A percentile compares a stretch with the other conserved stretches of the same genome.
These are phyloP conservation scores for Vollenhovia emeryi DNA, from an alignment of 1,140 invertebrate genomes.

Conservation along the genomic window DNA sequence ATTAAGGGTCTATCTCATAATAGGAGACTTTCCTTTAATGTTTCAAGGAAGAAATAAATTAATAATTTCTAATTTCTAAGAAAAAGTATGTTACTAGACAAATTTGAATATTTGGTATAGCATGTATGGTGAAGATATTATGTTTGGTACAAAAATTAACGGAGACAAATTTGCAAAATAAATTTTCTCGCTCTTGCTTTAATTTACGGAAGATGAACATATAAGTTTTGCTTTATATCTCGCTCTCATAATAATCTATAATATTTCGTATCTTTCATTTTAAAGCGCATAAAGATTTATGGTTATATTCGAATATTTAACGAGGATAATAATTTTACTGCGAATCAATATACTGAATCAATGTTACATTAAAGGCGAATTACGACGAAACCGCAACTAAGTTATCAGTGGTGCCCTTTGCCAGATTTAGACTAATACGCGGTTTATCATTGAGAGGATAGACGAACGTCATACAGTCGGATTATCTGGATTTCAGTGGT, in stretches of 20 bases:
- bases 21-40: no score
- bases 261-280: constrained; percentile 7
- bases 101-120: neutral
- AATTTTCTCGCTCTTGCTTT: neutral
- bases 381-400: constrained; percentile 22
- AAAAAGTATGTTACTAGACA: neutral
- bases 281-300: neutral
- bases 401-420: constrained; percentile 35
- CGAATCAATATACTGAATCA: constrained; percentile 8
- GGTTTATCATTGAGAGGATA: constrained; percentile 45
- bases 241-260: neutral
- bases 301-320: neutral
- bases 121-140: neutral
- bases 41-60: neutral
- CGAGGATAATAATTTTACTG: constrained; percentile 2
- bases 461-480: constrained; percentile 56
- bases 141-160: neutral
- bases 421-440: constrained; percentile 32
- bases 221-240: neutral
- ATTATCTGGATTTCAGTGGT: constrained; percentile 59
- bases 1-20: no score
- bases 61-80: neutral
- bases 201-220: neutral
- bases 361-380: constrained; percentile 24
- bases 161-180: neutral